Conservation (phyloP, 2,797 vertebrate species). For the Etheostoma nigrum region DNA sequence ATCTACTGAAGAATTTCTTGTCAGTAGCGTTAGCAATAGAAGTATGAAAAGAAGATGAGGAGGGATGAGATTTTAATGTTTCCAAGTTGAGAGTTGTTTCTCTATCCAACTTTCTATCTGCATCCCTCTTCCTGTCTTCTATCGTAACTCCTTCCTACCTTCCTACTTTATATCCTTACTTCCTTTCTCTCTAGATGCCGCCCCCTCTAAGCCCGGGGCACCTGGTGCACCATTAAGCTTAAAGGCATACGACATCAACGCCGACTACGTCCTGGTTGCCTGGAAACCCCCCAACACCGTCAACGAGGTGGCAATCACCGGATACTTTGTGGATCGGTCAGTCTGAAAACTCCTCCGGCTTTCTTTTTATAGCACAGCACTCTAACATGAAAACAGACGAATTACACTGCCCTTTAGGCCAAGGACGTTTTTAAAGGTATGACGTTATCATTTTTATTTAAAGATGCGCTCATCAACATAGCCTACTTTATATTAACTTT, state of each 20-base stretch:
- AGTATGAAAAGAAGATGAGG: too few species aligned
- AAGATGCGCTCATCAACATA: neutral
- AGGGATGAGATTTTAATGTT: too few species aligned
- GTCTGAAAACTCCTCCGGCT: conserved; percentile 26
- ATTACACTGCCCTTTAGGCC: neutral
- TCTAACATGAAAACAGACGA: conserved; percentile 13
- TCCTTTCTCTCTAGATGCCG: conserved; percentile 83
- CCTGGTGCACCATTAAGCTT: conserved; percentile 95
- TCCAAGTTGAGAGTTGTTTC: too few species aligned
- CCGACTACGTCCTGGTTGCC: conserved; percentile 93
- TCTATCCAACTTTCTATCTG: too few species aligned
- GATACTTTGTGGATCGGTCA: conserved; percentile 97
- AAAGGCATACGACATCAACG: conserved; percentile 90
- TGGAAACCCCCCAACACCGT: conserved; percentile 98
- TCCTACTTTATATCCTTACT: neutral
- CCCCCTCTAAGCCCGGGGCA: conserved; percentile 85
- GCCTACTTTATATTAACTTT: neutral
- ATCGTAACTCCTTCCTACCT: neutral
- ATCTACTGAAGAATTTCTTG: too few species aligned
- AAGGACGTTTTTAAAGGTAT: neutral
- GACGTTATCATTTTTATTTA: neutral
- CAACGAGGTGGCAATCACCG: conserved; percentile 88
- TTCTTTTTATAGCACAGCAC: conserved; percentile 37
- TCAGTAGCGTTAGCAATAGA: too few species aligned
- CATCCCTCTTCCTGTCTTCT: neutral